Conservation (phyloP, 2,888 invertebrate genomes). For the Kuschelorhynchus macadamiae region DNA sequence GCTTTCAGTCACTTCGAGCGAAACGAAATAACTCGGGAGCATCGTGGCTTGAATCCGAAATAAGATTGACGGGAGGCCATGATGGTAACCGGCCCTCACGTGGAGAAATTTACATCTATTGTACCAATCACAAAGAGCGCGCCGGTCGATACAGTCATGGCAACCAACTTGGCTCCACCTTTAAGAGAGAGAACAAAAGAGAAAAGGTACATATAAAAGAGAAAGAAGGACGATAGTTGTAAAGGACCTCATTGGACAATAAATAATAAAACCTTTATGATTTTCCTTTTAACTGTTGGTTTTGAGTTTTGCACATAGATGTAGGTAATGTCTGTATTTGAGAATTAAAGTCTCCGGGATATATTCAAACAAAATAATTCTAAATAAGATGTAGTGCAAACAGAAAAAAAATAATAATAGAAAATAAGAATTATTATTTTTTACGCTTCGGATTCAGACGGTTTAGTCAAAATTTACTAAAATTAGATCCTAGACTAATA, state of each 20-base stretch:
- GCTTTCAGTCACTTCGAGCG: conserved; percentile 25
- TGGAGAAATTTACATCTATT: conserved; percentile 60
- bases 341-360: conserved; percentile 12
- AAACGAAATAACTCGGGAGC: conserved; percentile 50
- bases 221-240: conserved; percentile 61
- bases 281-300: conserved; percentile 67
- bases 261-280: conserved; percentile 69
- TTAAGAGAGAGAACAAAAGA: conserved; percentile 52
- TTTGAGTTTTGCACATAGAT: conserved; percentile 68
- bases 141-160: conserved; percentile 67
- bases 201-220: conserved; percentile 12
- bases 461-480: no score
- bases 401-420: no score
- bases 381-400: no score
- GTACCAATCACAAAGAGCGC: conserved; percentile 61
- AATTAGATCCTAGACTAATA: no score
- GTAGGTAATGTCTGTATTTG: conserved; percentile 66
- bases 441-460: no score
- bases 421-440: no score
- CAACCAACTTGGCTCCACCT: conserved; percentile 64
- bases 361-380: background rate
- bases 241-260: conserved; percentile 67
- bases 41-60: conserved; percentile 55
- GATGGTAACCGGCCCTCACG: conserved; percentile 65
- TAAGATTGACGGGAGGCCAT: conserved; percentile 61